Evolutionary conservation across 2,113 vertebrate species (phyloP), one percentile per base, ranked within the genome.

Genomic region (Austrofundulus limnaeus): DNA sequence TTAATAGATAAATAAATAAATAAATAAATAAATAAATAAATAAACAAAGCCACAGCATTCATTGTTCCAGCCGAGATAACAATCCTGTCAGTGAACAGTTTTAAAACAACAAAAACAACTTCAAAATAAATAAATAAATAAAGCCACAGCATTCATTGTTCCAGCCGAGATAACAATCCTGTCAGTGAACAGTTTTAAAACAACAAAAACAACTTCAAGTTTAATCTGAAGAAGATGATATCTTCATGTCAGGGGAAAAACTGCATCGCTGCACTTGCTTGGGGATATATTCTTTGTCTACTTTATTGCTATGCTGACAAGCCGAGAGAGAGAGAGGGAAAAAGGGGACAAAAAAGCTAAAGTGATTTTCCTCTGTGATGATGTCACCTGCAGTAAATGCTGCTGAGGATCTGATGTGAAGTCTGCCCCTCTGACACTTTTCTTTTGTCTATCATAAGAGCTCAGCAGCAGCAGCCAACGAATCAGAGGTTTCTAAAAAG

Each of bases 251-350:
- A 63, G 34, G 4, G 47, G 54, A 60, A 25, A 48, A 47, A 51
- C 17, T 19, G 72, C 31, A n/a, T 56, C 46, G 37, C 55, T 59
- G 42, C 54, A 66, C 25, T 48, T 69, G 62, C 55, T 71, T 12
- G 0, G 52, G n/a, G 48, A 78, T 43, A 55, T 5, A 0, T 8
- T 65, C 5, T 45, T 43, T 66, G 64, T 70, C 61, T 72, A 43
- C 52, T 71, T 68, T 31, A 50, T 52, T 64, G 17, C 60, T 51
- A 31, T 54, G 63, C 56, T 75, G 68, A 82, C 77, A 70, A 70
- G 45, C 59, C 43, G 51, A 39, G 45, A 63, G 46, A 47, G 61
- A 70, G 68, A 47, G 47, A 31, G 51, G 34, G 45, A 61, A 49
- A 51, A 65, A 70, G 68, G 48, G 48, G 19, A 13, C n/a, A 69